Percentiles rank a stretch among this genome's conserved stretches.
These are phyloP conservation scores for Lithodes maja DNA, from an alignment of 2,888 invertebrate genomes.

Conservation along the genomic window DNA sequence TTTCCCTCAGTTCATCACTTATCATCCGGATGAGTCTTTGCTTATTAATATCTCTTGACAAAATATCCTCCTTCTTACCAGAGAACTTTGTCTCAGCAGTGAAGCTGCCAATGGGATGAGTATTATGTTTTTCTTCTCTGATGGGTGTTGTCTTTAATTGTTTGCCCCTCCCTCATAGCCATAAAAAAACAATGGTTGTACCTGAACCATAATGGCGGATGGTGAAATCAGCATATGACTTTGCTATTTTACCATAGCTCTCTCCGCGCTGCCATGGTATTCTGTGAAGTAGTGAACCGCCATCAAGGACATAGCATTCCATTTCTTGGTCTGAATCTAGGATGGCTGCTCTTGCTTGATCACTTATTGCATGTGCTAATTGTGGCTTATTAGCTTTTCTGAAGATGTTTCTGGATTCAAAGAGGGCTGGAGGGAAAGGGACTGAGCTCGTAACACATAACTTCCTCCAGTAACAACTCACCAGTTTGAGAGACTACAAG, in stretches of 20 bases:
- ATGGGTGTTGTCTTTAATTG: conserved; percentile 13
- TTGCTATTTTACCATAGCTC: conserved; percentile 10
- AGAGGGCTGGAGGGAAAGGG: conserved; percentile 15
- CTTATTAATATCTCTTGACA: background rate
- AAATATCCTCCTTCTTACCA: background rate
- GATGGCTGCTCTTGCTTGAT: conserved; percentile 9
- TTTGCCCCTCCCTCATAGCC: background rate
- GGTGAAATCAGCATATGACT: conserved; percentile 24
- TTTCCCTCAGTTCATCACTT: background rate
- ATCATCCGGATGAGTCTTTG: background rate
- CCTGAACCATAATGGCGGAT: background rate
- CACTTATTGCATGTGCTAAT: conserved; percentile 7
- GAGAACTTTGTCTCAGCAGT: conserved; percentile 4
- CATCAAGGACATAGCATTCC: conserved; percentile 9
- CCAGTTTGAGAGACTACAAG: background rate
- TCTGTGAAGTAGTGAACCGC: conserved; percentile 23
- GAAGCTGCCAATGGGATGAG: conserved; percentile 12
- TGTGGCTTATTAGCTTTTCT: conserved; percentile 8
- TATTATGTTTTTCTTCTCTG: background rate
- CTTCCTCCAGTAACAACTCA: conserved; percentile 4
- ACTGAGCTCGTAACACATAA: conserved; percentile 13
- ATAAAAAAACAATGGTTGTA: conserved; percentile 6
- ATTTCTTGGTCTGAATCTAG: background rate
- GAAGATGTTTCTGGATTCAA: conserved; percentile 18
- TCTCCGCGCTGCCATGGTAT: conserved; percentile 1